Base-by-base conservation (phyloP, 2,888 invertebrate species). In the Drosophila ezoana region DNA sequence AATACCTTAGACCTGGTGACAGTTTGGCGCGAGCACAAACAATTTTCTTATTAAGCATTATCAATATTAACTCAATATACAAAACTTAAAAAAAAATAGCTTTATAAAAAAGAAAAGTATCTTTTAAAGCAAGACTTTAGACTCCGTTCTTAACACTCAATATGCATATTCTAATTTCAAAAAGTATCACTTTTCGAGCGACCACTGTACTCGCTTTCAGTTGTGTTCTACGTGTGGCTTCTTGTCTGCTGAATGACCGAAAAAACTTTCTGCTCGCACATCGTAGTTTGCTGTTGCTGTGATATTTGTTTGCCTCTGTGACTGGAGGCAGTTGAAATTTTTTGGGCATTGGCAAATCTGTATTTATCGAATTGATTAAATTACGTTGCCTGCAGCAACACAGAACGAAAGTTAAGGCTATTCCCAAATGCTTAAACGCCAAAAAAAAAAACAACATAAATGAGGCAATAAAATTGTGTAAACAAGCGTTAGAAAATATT, bases 191-290 rank as follows among this genome's bases (percentile, higher is more conserved):
- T 18, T 41, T n/a, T n/a, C 2, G 1, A 18, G 16, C 16, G 13
- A 28, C 16, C 38, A 38, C 52, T 52, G n/a, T 38, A 23, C 13
- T 16, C 1, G 16, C 4, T 2, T 5, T 32, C 10, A 18, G 10
- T 16, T 5, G 40, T 41, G 32, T 52, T 32, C 38, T 33, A 35
- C n/a, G 35, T 53, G 38, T 33, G 44, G 43, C 37, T 54, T 45
- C n/a, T 41, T 35, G 28, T 49, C 38, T 28, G 9, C 32, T 41
- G 52, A 41, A 18, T 28, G 20, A 23, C 40, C 41, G 41, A 69
- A 49, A 64, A 53, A 76, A 81, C 66, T 79, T 79, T 81, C 43
- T 43, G 61, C 67, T 61, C 51, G 49, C 41, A 76, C 68, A 75
- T 57, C 67, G 54, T 51, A 37, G 37, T 37, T 72, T 52, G 13